Conservation (phyloP, 2,888 invertebrate genomes). For the Lepidocyrtoides sp. region DNA sequence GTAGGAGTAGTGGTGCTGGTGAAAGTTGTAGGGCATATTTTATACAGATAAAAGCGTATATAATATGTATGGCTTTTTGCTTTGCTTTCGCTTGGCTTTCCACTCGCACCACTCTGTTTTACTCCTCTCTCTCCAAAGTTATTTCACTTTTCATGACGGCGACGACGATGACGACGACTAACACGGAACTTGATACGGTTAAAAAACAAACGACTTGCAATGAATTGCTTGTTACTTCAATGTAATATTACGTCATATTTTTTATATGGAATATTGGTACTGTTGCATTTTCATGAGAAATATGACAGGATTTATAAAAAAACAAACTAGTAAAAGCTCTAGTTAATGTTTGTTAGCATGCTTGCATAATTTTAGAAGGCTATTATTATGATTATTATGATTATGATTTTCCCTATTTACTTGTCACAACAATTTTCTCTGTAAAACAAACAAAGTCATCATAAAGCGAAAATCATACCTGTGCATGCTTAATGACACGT, state of each 20-base stretch:
- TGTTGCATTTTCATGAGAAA: slow-evolving; percentile 29
- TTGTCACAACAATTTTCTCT: neutral
- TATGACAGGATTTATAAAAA: too few species aligned
- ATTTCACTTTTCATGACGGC: neutral
- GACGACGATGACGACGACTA: neutral
- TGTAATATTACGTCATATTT: neutral
- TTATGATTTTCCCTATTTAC: too few species aligned
- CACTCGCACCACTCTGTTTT: too few species aligned
- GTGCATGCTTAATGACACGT: too few species aligned
- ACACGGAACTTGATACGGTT: neutral
- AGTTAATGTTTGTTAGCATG: too few species aligned
- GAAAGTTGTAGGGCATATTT: too few species aligned
- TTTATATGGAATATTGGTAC: neutral
- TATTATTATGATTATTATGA: neutral
- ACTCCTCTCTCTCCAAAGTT: too few species aligned
- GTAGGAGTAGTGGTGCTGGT: too few species aligned
- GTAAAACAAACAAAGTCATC: neutral
- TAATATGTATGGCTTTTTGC: neutral
- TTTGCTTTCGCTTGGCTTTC: neutral
- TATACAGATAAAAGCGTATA: neutral
- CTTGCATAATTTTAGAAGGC: neutral
- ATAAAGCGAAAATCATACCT: neutral
- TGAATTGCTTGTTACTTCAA: neutral
- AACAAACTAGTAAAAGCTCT: too few species aligned
- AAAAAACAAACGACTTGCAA: neutral